Conservation (phyloP, 2,888 invertebrate genomes). For the Eurois occulta region DNA sequence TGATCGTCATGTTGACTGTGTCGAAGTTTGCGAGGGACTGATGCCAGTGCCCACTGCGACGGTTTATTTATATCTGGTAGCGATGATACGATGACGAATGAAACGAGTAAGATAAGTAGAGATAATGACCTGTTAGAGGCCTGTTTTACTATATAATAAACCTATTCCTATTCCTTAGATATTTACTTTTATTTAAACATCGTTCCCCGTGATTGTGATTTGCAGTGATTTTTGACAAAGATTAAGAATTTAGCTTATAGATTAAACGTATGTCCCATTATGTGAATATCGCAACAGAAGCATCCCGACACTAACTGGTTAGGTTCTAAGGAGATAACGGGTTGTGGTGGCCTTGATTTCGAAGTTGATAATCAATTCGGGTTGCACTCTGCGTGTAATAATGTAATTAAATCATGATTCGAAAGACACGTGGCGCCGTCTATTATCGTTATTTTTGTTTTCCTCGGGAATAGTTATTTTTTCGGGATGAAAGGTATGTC, state of each 20-base stretch:
- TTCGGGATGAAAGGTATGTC: too few species aligned
- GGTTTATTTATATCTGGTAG: neutral
- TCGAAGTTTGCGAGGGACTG: neutral
- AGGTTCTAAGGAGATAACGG: neutral
- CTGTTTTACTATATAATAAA: neutral
- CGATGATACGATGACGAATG: neutral
- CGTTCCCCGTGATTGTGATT: neutral
- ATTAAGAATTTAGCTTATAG: neutral
- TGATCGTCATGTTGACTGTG: conserved; percentile 21
- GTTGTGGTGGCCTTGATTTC: too few species aligned
- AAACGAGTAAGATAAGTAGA: neutral
- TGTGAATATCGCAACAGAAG: neutral
- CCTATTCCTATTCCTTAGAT: neutral
- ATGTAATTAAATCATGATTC: too few species aligned
- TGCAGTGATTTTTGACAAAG: neutral
- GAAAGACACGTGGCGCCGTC: too few species aligned
- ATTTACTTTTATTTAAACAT: neutral
- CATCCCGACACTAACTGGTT: neutral
- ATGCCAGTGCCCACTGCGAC: neutral
- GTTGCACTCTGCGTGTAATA: too few species aligned
- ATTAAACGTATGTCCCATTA: neutral
- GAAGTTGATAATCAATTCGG: too few species aligned
- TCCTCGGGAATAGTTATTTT: too few species aligned
- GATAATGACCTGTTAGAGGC: neutral
- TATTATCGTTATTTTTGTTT: too few species aligned